Percentiles rank a stretch among this genome's conserved stretches.
These are phyloP conservation scores for Thaumetopoea pityocampa DNA, from an alignment of 1,140 invertebrate genomes.

Conservation along the genomic window DNA sequence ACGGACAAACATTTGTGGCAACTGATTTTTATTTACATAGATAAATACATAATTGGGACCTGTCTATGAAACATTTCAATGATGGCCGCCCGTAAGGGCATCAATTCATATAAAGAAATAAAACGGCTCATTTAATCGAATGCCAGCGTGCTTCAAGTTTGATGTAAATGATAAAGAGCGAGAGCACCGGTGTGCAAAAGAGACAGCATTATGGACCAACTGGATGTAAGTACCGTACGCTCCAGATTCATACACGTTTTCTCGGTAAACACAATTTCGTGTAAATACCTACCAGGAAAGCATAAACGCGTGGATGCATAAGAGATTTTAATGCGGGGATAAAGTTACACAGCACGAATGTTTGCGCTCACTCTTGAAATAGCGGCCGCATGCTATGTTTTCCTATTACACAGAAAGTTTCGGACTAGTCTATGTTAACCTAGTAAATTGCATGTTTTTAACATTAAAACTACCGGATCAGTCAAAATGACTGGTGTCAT, in stretches of 20 bases:
- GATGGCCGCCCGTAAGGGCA: constrained; percentile 2
- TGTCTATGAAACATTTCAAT: too few relatives aligned
- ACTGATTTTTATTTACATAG: too few relatives aligned
- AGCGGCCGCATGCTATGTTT: constrained; percentile 6
- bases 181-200: constrained; percentile 1
- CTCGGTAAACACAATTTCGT: constrained; percentile 24
- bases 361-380: constrained; percentile 2
- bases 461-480: too few relatives aligned
- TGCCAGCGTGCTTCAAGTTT: constrained; percentile 8
- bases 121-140: constrained; percentile 14
- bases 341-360: neutral
- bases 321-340: constrained; percentile 8
- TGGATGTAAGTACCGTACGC: constrained; percentile 25
- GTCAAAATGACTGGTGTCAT: too few relatives aligned
- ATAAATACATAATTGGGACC: too few relatives aligned
- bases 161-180: constrained; percentile 8
- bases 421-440: neutral
- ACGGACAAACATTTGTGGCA: too few relatives aligned
- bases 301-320: constrained; percentile 10
- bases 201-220: constrained; percentile 3
- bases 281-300: constrained; percentile 25
- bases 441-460: too few relatives aligned
- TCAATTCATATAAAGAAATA: constrained; percentile 5
- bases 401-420: neutral
- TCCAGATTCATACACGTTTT: constrained; percentile 24